These are phyloP conservation scores for Porites lutea DNA, from an alignment of 64 coral and sea anemone genomes.

Conservation along the genomic window DNA sequence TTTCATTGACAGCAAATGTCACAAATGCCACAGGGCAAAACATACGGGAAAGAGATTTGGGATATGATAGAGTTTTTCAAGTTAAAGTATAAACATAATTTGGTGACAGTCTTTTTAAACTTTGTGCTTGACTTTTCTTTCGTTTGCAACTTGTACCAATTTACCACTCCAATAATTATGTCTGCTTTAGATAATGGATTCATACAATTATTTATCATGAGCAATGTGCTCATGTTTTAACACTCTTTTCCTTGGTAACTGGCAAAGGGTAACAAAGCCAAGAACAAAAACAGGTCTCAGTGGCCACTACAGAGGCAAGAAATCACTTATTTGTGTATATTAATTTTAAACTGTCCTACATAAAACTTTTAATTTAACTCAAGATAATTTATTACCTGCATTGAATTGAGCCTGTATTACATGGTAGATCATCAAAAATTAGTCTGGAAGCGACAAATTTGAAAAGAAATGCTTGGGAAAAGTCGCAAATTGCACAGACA, in stretches of 20 bases:
- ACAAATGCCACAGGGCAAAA: background rate
- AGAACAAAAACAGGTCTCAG: background rate
- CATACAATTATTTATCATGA: background rate
- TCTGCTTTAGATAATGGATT: background rate
- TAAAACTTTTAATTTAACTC: conserved; percentile 16
- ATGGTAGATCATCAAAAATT: background rate
- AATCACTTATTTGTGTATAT: background rate
- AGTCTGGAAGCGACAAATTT: background rate
- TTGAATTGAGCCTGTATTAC: conserved; percentile 8
- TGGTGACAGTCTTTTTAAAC: background rate
- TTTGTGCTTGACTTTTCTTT: background rate
- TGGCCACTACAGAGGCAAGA: too few species aligned
- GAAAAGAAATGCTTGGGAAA: conserved; percentile 24
- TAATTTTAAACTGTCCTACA: conserved; percentile 2
- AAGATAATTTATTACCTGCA: conserved; percentile 30
- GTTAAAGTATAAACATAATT: background rate
- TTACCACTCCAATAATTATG: background rate
- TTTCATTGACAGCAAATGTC: background rate
- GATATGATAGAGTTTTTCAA: background rate
- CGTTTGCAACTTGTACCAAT: background rate
- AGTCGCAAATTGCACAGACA: background rate
- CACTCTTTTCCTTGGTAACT: too few species aligned
- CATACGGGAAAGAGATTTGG: background rate
- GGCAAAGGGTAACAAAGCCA: too few species aligned
- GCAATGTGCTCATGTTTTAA: too few species aligned